These are phyloP conservation scores for Danaus melanippus DNA, from an alignment of 1,140 invertebrate genomes.

Conservation along the genomic window DNA sequence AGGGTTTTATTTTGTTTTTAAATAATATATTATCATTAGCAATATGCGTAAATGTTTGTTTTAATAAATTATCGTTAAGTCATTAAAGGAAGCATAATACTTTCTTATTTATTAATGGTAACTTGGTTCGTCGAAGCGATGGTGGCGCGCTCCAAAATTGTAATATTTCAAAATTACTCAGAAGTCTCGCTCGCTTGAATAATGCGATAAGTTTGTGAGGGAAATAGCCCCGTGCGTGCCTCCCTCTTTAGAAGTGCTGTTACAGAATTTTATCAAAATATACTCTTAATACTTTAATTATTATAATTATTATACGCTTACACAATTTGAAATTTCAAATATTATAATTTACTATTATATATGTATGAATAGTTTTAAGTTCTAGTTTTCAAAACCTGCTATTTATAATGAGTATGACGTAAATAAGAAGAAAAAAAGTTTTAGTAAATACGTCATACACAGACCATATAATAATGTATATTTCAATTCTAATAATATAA, in stretches of 20 bases:
- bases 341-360: too few species aligned
- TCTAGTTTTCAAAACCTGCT: too few species aligned
- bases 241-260: slow-evolving; percentile 61
- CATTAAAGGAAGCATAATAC: neutral
- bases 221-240: slow-evolving; percentile 51
- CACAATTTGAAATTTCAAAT: too few species aligned
- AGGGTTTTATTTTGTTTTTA: too few species aligned
- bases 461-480: too few species aligned
- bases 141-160: slow-evolving; percentile 60
- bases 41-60: neutral
- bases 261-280: slow-evolving; percentile 58
- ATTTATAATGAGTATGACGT: too few species aligned
- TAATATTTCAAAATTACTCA: slow-evolving; percentile 73
- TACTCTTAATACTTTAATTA: slow-evolving; percentile 28
- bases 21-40: neutral
- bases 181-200: slow-evolving; percentile 67
- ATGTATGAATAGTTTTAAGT: too few species aligned
- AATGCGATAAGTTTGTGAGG: slow-evolving; percentile 65
- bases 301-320: too few species aligned
- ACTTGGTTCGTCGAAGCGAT: slow-evolving; percentile 41
- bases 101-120: slow-evolving; percentile 20
- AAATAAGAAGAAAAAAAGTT: too few species aligned
- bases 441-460: too few species aligned
- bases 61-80: neutral
- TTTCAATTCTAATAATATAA: too few species aligned